Conservation (phyloP, 2,113 vertebrate species). For the Amblyornis subalaris region DNA sequence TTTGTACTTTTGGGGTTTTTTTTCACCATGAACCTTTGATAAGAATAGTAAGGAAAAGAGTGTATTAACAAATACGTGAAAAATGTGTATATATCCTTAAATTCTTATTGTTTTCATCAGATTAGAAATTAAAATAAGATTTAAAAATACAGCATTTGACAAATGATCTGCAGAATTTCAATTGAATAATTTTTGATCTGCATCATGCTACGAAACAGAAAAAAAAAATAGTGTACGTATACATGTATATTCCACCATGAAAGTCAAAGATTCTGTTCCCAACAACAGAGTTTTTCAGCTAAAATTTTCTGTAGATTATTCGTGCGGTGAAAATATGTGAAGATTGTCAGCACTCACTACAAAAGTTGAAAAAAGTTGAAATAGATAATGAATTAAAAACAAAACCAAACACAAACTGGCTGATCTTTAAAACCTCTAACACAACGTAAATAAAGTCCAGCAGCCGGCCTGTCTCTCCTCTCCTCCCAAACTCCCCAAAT, state of each 20-base stretch:
- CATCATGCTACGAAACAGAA: background rate
- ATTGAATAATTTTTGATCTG: background rate
- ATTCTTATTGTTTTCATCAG: background rate
- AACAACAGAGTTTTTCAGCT: background rate
- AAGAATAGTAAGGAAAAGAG: background rate
- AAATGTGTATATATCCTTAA: background rate
- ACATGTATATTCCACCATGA: background rate
- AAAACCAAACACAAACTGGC: too few relatives aligned
- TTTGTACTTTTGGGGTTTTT: background rate
- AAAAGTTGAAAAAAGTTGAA: background rate
- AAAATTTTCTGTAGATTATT: background rate
- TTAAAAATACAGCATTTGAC: background rate
- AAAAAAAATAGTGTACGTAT: background rate
- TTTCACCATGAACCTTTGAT: background rate
- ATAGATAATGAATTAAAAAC: background rate
- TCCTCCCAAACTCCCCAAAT: background rate
- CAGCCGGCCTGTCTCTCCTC: background rate
- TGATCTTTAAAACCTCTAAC: constrained; percentile 14
- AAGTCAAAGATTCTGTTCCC: background rate
- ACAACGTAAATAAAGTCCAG: background rate
- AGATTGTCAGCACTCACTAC: background rate
- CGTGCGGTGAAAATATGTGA: background rate
- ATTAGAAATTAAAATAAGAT: background rate
- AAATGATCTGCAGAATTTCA: background rate
- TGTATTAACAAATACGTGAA: background rate